These are phyloP conservation scores for Epiblema foenella DNA, from an alignment of 2,888 invertebrate species.

Conservation along the genomic window DNA sequence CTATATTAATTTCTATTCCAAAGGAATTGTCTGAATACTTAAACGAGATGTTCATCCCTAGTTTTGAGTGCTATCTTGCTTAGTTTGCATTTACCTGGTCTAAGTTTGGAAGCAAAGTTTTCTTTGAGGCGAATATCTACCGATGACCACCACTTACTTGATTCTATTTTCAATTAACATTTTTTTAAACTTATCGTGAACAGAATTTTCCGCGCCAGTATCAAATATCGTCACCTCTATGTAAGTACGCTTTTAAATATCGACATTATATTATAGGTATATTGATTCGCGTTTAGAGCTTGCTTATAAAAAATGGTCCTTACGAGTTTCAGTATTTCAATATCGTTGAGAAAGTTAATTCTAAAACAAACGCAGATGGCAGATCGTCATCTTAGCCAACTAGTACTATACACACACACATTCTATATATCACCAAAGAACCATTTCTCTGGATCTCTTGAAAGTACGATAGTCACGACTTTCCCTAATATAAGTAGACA, in stretches of 20 bases:
- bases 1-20: slow-evolving; percentile 39
- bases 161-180: neutral
- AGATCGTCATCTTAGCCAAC: no score
- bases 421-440: neutral
- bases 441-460: neutral
- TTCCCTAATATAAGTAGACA: slow-evolving; percentile 5
- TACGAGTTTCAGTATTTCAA: no score
- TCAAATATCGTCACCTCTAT: no score
- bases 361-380: no score
- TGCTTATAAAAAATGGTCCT: no score
- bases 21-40: slow-evolving; percentile 42
- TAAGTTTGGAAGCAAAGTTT: slow-evolving; percentile 28
- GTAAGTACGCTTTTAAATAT: no score
- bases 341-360: no score
- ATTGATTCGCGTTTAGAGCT: no score
- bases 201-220: no score
- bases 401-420: no score
- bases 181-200: neutral
- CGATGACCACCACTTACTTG: slow-evolving; percentile 2
- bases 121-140: slow-evolving; percentile 16
- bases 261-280: no score
- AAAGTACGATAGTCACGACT: neutral
- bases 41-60: slow-evolving; percentile 33
- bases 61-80: slow-evolving; percentile 29
- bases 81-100: slow-evolving; percentile 36